A percentile compares a stretch with the other conserved stretches of the same genome.
phyloP scores from a whole-genome alignment of 2,113 vertebrate species.

The Leptobrachium leishanense region DNA sequence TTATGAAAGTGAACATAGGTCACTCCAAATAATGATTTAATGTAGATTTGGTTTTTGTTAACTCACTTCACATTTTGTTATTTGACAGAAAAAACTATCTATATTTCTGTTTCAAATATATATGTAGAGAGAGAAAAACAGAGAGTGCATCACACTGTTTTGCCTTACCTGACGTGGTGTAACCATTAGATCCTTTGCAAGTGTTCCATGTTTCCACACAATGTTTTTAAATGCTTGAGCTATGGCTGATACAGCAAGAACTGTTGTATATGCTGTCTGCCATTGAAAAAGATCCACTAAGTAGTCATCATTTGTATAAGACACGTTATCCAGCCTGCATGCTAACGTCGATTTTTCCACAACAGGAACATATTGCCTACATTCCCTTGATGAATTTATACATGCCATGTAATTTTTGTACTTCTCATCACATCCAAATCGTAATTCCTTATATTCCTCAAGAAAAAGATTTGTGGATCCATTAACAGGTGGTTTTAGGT shows the following conservation, averaged over 20 bases:
- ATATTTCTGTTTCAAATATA: no score
- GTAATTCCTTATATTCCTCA: conserved; percentile 62
- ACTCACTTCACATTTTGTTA: no score
- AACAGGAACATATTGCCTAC: conserved; percentile 10
- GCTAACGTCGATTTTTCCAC: conserved; percentile 44
- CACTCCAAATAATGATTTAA: no score
- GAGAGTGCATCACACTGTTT: neutral
- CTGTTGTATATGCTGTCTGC: conserved; percentile 47
- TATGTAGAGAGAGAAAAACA: no score
- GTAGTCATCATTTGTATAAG: conserved; percentile 56
- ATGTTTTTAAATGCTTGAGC: conserved; percentile 59
- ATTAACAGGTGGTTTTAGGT: conserved; percentile 48
- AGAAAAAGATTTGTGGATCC: conserved; percentile 61
- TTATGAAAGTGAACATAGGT: no score
- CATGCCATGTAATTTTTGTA: conserved; percentile 47
- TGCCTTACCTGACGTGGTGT: conserved; percentile 61
- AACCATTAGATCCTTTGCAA: conserved; percentile 57
- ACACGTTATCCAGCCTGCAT: conserved; percentile 50
- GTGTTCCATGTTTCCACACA: conserved; percentile 60
- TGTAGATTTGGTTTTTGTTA: no score
- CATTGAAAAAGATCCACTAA: conserved; percentile 37
- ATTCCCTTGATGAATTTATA: conserved; percentile 38
- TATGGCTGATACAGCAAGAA: conserved; percentile 55
- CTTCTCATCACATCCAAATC: conserved; percentile 56
- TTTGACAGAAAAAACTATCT: no score